Evolutionary conservation across 1,140 invertebrate species (phyloP).

Genomic region (Agrypnia vestita): DNA sequence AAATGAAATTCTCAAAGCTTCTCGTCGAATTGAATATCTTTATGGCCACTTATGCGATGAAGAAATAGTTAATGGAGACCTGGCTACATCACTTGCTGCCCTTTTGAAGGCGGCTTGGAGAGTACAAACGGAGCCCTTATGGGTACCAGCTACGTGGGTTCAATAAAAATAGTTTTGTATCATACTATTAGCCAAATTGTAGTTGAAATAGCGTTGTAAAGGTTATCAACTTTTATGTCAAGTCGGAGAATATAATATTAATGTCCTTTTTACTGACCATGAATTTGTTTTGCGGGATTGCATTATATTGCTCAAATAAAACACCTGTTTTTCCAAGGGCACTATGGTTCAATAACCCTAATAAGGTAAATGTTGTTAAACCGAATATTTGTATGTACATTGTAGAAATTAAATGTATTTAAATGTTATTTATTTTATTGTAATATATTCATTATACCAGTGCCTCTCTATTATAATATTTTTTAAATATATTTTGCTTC

Average conservation of each 20-base stretch:
- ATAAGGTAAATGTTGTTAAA: conserved; percentile 24
- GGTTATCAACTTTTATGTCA: background rate
- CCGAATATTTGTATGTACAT: conserved; percentile 16
- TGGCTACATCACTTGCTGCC: conserved; percentile 90
- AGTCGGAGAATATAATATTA: conserved; percentile 7
- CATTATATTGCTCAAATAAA: conserved; percentile 25
- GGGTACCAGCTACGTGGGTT: conserved; percentile 97
- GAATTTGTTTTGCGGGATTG: conserved; percentile 14
- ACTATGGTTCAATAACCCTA: background rate
- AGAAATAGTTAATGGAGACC: conserved; percentile 92
- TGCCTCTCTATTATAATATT: conserved; percentile 22
- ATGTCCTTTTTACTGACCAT: background rate
- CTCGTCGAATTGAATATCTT: conserved; percentile 92
- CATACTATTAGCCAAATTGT: conserved; percentile 5
- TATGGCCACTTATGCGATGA: conserved; percentile 98
- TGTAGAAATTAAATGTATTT: conserved; percentile 25
- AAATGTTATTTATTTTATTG: conserved; percentile 17
- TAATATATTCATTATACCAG: conserved; percentile 25
- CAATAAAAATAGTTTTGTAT: conserved; percentile 74
- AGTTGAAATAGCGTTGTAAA: conserved; percentile 12
- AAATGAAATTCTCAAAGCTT: conserved; percentile 89
- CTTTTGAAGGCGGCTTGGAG: conserved; percentile 86
- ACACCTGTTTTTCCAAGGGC: conserved; percentile 30
- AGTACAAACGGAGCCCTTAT: conserved; percentile 94
- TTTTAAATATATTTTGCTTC: background rate